Conservation (phyloP, 2,113 vertebrate species). For the Litocranius walleri region DNA sequence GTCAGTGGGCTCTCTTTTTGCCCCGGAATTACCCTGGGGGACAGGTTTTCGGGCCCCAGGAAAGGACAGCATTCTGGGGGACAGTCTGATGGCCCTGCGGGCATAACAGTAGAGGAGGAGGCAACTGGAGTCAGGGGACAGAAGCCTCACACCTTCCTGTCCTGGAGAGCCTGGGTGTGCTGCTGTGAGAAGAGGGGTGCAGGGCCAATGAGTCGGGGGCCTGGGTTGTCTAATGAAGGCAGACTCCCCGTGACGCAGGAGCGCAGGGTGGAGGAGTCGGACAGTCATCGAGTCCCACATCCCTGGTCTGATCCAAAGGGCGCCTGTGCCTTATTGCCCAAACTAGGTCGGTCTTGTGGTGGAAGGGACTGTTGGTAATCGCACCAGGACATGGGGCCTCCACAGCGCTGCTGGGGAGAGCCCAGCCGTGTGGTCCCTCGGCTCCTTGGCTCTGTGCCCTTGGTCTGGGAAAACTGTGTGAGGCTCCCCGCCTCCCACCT, state of each 20-base stretch:
- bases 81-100: accelerated
- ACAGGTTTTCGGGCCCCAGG: neutral
- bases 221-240: neutral
- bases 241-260: accelerated
- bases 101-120: accelerated
- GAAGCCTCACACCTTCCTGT: neutral
- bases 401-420: accelerated
- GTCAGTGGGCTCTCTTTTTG: constrained; percentile 58
- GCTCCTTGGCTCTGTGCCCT: neutral
- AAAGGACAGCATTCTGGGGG: too few relatives aligned
- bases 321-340: too few relatives aligned
- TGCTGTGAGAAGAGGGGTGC: too few relatives aligned
- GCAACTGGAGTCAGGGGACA: neutral
- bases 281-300: accelerated
- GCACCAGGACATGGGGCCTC: accelerated
- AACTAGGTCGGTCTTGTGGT: accelerated
- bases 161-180: neutral
- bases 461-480: neutral
- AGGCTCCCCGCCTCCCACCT: neutral
- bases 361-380: accelerated
- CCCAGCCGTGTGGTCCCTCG: accelerated
- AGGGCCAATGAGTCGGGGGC: accelerated
- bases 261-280: neutral
- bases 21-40: neutral
- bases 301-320: accelerated